These are phyloP conservation scores for Cydia pomonella DNA, from an alignment of 1,140 invertebrate species.

Conservation along the genomic window DNA sequence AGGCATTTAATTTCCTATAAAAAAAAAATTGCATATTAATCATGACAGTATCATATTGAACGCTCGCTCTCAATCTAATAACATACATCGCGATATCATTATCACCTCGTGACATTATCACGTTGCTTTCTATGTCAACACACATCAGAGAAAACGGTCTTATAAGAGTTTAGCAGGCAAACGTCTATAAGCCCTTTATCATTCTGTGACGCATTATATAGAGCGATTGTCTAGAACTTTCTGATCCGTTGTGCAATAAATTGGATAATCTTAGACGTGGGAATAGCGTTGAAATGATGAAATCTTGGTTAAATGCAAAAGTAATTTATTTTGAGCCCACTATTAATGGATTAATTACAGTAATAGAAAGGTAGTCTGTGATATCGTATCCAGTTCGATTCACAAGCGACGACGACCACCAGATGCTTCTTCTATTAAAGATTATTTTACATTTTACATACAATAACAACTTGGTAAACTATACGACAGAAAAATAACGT, in stretches of 20 bases:
- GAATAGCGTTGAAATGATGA: slow-evolving; percentile 8
- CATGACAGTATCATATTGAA: not conserved
- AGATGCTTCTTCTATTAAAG: no score
- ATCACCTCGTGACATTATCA: slow-evolving; percentile 13
- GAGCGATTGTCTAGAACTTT: slow-evolving; percentile 24
- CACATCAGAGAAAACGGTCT: not conserved
- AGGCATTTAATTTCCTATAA: not conserved
- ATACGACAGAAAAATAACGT: no score
- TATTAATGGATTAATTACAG: not conserved
- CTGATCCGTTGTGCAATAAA: slow-evolving; percentile 21
- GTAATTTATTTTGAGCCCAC: not conserved
- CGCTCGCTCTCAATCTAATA: not conserved
- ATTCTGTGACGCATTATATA: not conserved
- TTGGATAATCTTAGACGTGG: slow-evolving; percentile 13
- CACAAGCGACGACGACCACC: not conserved
- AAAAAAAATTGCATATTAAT: not conserved
- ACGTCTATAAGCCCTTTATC: slow-evolving; percentile 8
- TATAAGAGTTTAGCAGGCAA: not conserved
- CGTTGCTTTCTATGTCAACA: slow-evolving; percentile 5
- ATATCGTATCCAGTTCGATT: not conserved
- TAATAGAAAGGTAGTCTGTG: not conserved
- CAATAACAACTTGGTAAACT: no score
- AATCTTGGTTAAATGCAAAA: not conserved
- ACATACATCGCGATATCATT: slow-evolving; percentile 3
- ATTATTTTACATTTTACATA: no score